Conservation (phyloP, 2,888 invertebrate genomes). For the Yponomeuta malinellus region DNA sequence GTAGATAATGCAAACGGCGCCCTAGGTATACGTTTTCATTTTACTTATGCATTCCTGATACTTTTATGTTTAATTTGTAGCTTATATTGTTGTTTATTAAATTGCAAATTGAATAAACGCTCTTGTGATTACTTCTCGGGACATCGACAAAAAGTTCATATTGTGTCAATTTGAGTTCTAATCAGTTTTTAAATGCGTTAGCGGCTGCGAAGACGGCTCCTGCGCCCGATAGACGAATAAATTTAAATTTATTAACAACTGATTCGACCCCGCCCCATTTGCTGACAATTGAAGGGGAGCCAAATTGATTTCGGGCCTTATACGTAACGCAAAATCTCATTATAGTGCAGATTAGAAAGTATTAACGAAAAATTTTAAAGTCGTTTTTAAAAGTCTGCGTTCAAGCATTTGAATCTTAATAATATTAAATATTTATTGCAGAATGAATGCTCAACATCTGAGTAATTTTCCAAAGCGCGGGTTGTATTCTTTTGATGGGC, state of each 20-base stretch:
- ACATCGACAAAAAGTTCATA: conserved; percentile 70
- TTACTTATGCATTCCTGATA: conserved; percentile 9
- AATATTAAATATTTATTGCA: conserved; percentile 13
- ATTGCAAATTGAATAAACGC: conserved; percentile 66
- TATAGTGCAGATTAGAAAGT: conserved; percentile 3
- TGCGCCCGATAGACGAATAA: conserved; percentile 68
- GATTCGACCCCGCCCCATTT: conserved; percentile 54
- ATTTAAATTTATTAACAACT: conserved; percentile 72
- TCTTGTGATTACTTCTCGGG: conserved; percentile 55
- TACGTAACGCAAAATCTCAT: conserved; percentile 19
- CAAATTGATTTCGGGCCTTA: conserved; percentile 55
- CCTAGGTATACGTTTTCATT: conserved; percentile 3
- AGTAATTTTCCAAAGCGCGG: conserved; percentile 16
- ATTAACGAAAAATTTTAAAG: background rate
- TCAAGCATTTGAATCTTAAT: no score
- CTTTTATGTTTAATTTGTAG: background rate
- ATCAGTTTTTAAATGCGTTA: conserved; percentile 75
- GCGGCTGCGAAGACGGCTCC: conserved; percentile 38
- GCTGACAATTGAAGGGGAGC: conserved; percentile 58
- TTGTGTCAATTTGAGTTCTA: conserved; percentile 75
- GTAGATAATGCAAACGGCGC: conserved; percentile 13
- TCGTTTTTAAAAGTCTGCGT: background rate
- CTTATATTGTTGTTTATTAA: conserved; percentile 27
- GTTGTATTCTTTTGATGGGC: conserved; percentile 37
- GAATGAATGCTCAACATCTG: conserved; percentile 12